phyloP scores from a whole-genome alignment of 2,888 invertebrate species.

The Teleiodes luculella region DNA sequence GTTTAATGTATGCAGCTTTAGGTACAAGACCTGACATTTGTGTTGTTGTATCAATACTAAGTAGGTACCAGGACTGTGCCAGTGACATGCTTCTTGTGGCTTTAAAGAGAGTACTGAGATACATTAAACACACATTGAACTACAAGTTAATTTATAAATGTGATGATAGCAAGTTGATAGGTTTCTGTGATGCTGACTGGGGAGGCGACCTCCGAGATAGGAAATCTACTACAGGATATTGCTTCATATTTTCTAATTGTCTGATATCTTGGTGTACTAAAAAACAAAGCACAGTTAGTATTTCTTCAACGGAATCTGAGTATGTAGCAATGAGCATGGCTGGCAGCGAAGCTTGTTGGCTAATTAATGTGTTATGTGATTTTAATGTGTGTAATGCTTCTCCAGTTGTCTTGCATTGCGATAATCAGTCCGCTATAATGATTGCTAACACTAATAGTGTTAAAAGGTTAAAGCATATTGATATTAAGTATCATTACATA shows the following conservation, averaged over 20 bases:
- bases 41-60: neutral
- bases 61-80: neutral
- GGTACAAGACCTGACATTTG: neutral
- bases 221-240: neutral
- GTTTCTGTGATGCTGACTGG: neutral
- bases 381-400: neutral
- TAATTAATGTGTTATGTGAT: conserved; percentile 7
- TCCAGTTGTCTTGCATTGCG: neutral
- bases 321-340: no score
- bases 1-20: neutral
- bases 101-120: no score
- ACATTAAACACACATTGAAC: no score
- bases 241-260: neutral
- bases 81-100: no score
- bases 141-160: no score
- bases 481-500: conserved; percentile 1
- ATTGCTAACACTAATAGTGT: neutral
- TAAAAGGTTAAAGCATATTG: conserved; percentile 16
- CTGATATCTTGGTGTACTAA: no score
- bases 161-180: no score
- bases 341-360: conserved; percentile 15
- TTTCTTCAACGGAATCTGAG: no score
- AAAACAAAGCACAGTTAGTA: no score
- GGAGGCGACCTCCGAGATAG: neutral
- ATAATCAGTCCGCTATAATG: conserved; percentile 9